Base-by-base conservation (phyloP, 2,113 vertebrate species). In the Ciconia stormi region DNA sequence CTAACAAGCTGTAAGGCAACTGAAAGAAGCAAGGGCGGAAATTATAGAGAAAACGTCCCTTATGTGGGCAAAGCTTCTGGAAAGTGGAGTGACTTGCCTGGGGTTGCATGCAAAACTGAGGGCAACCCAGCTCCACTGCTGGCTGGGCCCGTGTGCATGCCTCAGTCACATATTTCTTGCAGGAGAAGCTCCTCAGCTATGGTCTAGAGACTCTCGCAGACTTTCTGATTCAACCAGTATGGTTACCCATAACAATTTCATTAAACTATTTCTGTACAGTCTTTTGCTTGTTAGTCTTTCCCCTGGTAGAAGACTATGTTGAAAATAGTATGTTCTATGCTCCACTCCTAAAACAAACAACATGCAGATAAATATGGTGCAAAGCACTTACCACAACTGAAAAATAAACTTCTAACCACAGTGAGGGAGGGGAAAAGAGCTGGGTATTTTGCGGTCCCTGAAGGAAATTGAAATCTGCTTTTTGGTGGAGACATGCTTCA, bases 281-380 rank as follows among this genome's bases (percentile, higher is more conserved):
- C 82, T 97, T 86, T 71, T 92, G n/a, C 93, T 85, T 89, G 78
- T 91, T 97, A 91, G 63, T 92, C 84, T 93, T 89, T 80, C 71
- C 81, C 79, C 81, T 95, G 67, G 90, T 96, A 92, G 82, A 97
- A 97, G 96, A 90, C 95, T 95, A 81, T 90, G 92, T n/a, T 78
- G 96, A 92, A 97, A 96, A 92, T 97, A 95, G 95, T 90, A 84
- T 94, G 85, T 95, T 97, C 96, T 92, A 36, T 81, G 80, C 94
- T 97, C 96, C 93, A 85, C 62, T 98, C 96, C 97, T 98, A 98
- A 98, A 98, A 95, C 97, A 98, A 98, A 98, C 97, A 98, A 85
- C 96, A 97, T 97, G 97, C 96, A 97, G 97, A 96, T 96, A 97
- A 98, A 97, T 97, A 96, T 96, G 94, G 97, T 98, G 87, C 92